Evolutionary conservation across 2,888 invertebrate genomes (phyloP).

Genomic region (Molorchus minor): DNA sequence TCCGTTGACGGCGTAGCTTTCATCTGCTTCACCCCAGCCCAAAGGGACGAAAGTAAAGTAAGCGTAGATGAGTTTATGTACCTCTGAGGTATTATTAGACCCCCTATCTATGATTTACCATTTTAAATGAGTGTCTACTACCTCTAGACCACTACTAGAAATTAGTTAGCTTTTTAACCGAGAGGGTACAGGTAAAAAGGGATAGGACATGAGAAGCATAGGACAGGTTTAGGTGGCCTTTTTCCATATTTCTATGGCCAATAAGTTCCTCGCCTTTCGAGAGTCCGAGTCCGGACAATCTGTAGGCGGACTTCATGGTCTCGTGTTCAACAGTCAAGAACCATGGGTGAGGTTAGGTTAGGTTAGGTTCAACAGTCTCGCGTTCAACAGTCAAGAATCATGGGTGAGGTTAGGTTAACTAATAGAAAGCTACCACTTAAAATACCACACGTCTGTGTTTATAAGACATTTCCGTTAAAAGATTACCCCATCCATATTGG

Average conservation of each 20-base stretch:
- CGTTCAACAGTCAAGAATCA: neutral
- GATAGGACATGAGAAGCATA: no score
- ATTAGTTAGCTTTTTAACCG: neutral
- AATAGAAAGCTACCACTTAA: neutral
- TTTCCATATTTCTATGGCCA: no score
- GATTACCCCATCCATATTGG: constrained; percentile 13
- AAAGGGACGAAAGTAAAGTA: neutral
- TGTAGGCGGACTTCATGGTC: no score
- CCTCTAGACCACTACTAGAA: neutral
- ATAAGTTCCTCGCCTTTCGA: no score
- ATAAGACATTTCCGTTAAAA: neutral
- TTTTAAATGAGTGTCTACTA: neutral
- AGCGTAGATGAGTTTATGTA: neutral
- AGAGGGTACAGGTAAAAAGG: no score
- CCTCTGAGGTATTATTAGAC: no score
- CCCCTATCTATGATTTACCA: no score
- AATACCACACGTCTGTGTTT: neutral
- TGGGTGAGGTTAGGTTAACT: neutral
- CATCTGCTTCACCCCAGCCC: neutral
- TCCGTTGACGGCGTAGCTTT: constrained; percentile 15
- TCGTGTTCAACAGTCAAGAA: no score
- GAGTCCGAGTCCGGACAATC: no score
- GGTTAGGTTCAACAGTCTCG: neutral
- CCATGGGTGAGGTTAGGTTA: no score
- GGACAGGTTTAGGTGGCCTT: no score